A percentile compares a stretch with the other conserved stretches of the same genome.
These are phyloP conservation scores for Botia kubotai DNA, from an alignment of 2,797 vertebrate genomes.

Conservation along the genomic window DNA sequence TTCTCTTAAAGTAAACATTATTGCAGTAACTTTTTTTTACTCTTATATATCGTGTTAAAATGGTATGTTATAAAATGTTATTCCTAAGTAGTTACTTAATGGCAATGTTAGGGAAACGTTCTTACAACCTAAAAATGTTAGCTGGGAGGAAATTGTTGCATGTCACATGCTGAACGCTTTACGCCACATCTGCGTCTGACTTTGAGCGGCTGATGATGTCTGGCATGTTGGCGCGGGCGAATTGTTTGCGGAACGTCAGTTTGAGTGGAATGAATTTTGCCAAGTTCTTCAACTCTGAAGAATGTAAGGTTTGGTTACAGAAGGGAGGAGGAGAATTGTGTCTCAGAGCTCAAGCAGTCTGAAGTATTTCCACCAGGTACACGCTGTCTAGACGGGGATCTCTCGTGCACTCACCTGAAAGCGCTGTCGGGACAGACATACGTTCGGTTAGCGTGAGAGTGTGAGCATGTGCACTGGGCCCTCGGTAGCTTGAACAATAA, in stretches of 20 bases:
- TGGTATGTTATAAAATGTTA: too few relatives aligned
- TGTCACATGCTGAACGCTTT: neutral
- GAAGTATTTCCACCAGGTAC: conserved; percentile 64
- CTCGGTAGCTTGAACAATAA: conserved; percentile 41
- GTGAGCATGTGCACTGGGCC: conserved; percentile 56
- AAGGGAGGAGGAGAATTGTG: conserved; percentile 22
- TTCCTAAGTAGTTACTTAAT: too few relatives aligned
- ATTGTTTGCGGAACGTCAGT: conserved; percentile 38
- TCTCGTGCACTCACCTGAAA: conserved; percentile 63
- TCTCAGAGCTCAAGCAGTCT: conserved; percentile 40
- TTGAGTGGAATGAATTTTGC: conserved; percentile 39
- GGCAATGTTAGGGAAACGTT: too few relatives aligned
- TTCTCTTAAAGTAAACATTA: too few relatives aligned
- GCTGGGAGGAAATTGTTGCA: conserved; percentile 27
- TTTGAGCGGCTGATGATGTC: conserved; percentile 47
- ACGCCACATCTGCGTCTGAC: conserved; percentile 31
- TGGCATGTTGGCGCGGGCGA: conserved; percentile 32
- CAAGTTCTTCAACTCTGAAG: conserved; percentile 18
- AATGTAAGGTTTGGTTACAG: conserved; percentile 42
- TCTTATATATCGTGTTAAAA: too few relatives aligned
- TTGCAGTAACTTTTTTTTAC: too few relatives aligned
- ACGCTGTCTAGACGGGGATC: conserved; percentile 73
- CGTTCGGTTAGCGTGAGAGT: conserved; percentile 53
- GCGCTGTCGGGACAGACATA: conserved; percentile 54
- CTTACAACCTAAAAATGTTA: too few relatives aligned